Evolutionary conservation across 1,140 invertebrate species (phyloP).

Genomic region (Argopecten irradians): DNA sequence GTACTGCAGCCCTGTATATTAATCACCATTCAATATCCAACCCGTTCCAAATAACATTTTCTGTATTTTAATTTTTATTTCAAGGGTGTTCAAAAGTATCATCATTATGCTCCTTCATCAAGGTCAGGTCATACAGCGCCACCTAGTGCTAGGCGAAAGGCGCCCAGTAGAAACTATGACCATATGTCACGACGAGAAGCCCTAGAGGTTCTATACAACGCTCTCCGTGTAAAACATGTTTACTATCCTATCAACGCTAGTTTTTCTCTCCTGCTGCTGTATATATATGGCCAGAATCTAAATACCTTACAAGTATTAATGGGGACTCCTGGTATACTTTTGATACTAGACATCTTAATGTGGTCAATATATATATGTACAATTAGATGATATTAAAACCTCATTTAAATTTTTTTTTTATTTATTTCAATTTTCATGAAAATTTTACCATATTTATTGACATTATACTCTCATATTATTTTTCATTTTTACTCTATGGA

Average conservation of each 20-base stretch:
- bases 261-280: background rate
- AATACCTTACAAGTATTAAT: background rate
- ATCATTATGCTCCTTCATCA: slow-evolving; percentile 2
- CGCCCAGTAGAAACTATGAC: background rate
- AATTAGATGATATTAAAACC: too few species aligned
- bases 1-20: background rate
- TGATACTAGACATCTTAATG: too few species aligned
- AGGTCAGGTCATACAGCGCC: background rate
- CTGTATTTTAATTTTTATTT: background rate
- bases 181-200: background rate
- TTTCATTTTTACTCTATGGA: too few species aligned
- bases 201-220: slow-evolving; percentile 9
- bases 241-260: background rate
- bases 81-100: background rate
- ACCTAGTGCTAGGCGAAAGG: slow-evolving; percentile 4
- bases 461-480: too few species aligned
- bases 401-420: too few species aligned
- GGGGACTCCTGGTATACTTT: background rate
- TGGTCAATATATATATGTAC: too few species aligned
- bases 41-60: too few species aligned
- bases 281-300: background rate
- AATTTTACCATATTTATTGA: too few species aligned
- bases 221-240: background rate
- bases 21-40: background rate
- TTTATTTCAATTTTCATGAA: too few species aligned